Evolutionary conservation across 2,113 vertebrate species (phyloP).

Genomic region (Antechinus flavipes): DNA sequence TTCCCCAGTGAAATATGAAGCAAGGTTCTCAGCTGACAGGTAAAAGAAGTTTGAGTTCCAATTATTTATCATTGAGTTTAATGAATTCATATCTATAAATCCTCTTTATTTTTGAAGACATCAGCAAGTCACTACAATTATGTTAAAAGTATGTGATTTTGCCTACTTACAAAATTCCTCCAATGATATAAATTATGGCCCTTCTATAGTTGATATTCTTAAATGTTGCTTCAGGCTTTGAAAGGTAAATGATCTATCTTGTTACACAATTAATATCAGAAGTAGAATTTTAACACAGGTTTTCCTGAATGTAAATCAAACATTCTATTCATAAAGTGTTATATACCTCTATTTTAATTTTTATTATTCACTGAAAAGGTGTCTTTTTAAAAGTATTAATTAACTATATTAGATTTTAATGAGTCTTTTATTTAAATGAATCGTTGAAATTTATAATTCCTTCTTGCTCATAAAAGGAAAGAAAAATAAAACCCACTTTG

Average conservation of each 20-base stretch:
- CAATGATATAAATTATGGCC: not conserved
- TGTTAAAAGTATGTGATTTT: not conserved
- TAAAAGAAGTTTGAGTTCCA: not conserved
- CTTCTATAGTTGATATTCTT: not conserved
- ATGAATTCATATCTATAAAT: not conserved
- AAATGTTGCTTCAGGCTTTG: not conserved
- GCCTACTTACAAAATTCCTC: not conserved
- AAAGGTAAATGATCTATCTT: not conserved
- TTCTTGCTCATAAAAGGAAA: not conserved
- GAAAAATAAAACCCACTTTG: not conserved
- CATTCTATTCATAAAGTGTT: not conserved
- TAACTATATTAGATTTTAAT: not conserved
- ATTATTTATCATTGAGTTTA: not conserved
- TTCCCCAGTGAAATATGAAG: not conserved
- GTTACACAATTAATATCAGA: not conserved
- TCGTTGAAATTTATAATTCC: not conserved
- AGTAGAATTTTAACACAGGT: not conserved
- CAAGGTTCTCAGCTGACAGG: not conserved
- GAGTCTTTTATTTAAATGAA: not conserved
- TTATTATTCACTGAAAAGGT: not conserved
- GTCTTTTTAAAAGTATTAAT: not conserved
- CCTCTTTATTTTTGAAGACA: not conserved
- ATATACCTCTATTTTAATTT: not conserved
- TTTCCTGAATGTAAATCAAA: not conserved
- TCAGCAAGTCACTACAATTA: not conserved